Evolutionary conservation across 2,113 vertebrate genomes (phyloP), one percentile per base, ranked within the genome.

Genomic region (Callospermophilus lateralis): DNA sequence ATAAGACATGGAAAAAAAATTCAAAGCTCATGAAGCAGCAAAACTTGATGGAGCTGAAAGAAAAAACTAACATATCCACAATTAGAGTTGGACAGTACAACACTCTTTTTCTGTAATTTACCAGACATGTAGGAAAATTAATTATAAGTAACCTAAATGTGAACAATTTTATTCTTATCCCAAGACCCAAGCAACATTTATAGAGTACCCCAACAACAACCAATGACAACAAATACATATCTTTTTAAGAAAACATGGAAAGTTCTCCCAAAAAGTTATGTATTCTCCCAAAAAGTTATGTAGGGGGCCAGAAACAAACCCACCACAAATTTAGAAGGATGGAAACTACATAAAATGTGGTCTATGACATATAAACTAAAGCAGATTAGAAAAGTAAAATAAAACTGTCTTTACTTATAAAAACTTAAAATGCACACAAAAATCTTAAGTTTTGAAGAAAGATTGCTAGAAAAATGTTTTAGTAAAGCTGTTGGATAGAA

Each of bases 81-180:
- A 65, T 76, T 91, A 70, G 48, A 85, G n/a, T 3, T 32, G 22
- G 26, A 77, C 6, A 77, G 39, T 26, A 72, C 0, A 55, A 34
- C 1, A 32, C 13, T 72, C 13, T 34, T 67, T 37, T 74, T 42
- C 77, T 68, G 12, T 70, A 85, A 85, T 8, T 80, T 58, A 89
- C 7, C 30, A 85, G 45, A 91, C 8, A 80, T 84, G 12, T 45
- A 45, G 51, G 22, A 81, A 83, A 84, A 24, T 74, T n/a, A 37
- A 39, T 5, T 16, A 73, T 19, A 78, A 72, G 79, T 10, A 53
- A 78, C 48, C 32, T 88, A 65, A n/a, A 77, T 72, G 42, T 85
- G 91, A 87, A 74, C 34, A 74, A 73, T 15, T 42, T 84, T 96
- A 87, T 74, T 90, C 39, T n/a, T 20, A 11, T n/a, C 63, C 48